Base-by-base conservation (phyloP, 2,113 vertebrate genomes). In the Sclerurus mexicanus region DNA sequence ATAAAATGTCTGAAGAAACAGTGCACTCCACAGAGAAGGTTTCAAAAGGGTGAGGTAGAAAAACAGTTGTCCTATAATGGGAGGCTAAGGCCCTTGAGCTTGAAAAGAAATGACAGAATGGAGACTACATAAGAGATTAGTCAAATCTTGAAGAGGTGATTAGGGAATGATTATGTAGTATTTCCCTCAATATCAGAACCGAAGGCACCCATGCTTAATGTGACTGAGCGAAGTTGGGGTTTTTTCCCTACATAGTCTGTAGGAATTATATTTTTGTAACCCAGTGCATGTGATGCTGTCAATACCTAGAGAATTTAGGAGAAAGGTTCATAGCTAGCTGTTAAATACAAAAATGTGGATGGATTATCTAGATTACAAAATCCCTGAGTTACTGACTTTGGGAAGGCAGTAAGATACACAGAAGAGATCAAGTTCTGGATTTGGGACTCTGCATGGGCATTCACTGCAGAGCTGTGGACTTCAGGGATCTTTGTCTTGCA, bases 241-340 rank as follows among this genome's bases (percentile, higher is more conserved):
- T n/a, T 59, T 37, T 53, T 60, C 5, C 33, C 8, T 4, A 37
- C 2, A 1, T 6, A 24, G 7, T 3, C 1, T 49, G 4, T 27
- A 59, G 49, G 28, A 22, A 42, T 66, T 78, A 12, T 4, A 15
- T 30, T 66, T 66, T 16, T 72, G 21, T 66, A 66, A 46, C 24
- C 44, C 7, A 8, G 6, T 20, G 28, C 12, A 24, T 5, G 1
- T 16, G 28, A 30, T 67, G 21, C 37, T 63, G 31, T 56, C 1
- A 1, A 8, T 20, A 44, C 14, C 25, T 68, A 22, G 53, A 31
- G 9, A 59, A 50, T n/a, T 91, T 47, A 44, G 28, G 24, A 71
- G 50, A 44, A 71, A 27, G 1, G 6, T 53, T 79, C 10, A n/a
- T 35, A n/a, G 23, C 3, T 7, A 55, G 11, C 17, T 85, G 4